phyloP scores from a whole-genome alignment of 1,140 invertebrate genomes.

The Caligus rogercresseyi region DNA sequence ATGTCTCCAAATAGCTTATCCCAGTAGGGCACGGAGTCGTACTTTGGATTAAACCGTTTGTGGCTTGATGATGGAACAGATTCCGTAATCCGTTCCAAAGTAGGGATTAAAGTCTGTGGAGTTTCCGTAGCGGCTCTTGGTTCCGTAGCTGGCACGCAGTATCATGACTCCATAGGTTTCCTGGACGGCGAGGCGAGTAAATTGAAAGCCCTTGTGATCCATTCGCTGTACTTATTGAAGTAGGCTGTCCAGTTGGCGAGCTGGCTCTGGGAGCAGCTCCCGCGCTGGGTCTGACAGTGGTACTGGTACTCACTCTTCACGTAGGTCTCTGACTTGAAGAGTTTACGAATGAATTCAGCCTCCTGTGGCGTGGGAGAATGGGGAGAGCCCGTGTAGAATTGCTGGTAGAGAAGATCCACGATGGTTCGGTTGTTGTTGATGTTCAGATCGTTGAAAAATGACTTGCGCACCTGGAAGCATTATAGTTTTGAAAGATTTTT shows the following conservation, averaged over 20 bases:
- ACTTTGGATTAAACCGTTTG: slow-evolving; percentile 12
- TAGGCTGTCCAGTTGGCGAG: slow-evolving; percentile 17
- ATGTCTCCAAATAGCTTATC: slow-evolving; percentile 16
- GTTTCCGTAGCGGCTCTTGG: not conserved
- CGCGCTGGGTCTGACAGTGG: slow-evolving; percentile 7
- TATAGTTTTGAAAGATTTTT: not conserved
- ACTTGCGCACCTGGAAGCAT: slow-evolving; percentile 7
- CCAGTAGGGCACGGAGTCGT: slow-evolving; percentile 17
- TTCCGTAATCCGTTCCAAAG: slow-evolving; percentile 20
- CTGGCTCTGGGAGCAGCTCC: not conserved
- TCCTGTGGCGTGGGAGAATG: not conserved
- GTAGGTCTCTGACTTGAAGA: slow-evolving; percentile 18
- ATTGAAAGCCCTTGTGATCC: slow-evolving; percentile 17
- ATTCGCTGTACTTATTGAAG: slow-evolving; percentile 13
- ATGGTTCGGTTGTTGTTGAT: slow-evolving; percentile 12
- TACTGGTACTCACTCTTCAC: slow-evolving; percentile 19
- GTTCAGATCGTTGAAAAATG: slow-evolving; percentile 13
- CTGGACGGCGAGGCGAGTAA: slow-evolving; percentile 17
- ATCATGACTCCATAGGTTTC: slow-evolving; percentile 20
- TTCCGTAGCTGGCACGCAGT: slow-evolving; percentile 14
- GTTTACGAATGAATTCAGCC: slow-evolving; percentile 8
- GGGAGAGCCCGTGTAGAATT: slow-evolving; percentile 7
- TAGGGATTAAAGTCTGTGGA: slow-evolving; percentile 20
- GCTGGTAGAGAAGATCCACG: slow-evolving; percentile 15
- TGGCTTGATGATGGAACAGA: slow-evolving; percentile 20